Base-by-base conservation (phyloP, 2,797 vertebrate genomes). In the Amblyopsis hoosieri region DNA sequence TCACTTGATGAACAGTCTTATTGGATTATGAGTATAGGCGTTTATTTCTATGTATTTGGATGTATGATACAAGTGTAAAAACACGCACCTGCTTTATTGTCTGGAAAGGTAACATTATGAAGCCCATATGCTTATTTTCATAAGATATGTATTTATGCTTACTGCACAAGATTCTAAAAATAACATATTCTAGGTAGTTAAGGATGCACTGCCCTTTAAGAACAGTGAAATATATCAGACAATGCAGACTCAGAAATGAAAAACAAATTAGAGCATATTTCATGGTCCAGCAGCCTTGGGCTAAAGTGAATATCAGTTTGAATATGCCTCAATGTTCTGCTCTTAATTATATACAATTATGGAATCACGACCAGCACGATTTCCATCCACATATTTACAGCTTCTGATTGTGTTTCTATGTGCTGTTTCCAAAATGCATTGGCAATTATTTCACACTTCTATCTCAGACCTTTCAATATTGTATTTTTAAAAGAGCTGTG, bases 381-480 rank as follows among this genome's bases (percentile, higher is more conserved):
- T 53, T 51, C 11, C 50, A 54, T 67, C 17, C 5, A 23, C 23
- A 12, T 45, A 48, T 58, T 12, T 31, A 49, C 13, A 54, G 10
- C 29, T 53, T 23, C 29, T 19, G 19, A 53, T 45, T 64, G 29
- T 52, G 31, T 71, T 73, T 46, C 45, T 58, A 29, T 52, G 14
- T 37, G 12, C 12, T 53, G 63, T 3, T 9, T 64, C 31, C 45
- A 4, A 15, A 12, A n/a, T 31, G 60, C 14, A 60, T 5, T 45
- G 14, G 49, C 51, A 56, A 54, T 66, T 49, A 62, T 53, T 58
- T 23, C 17, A 45, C 29, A 17, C 13, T 55, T 29, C 46, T 56
- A 60, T 79, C 64, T 71, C 45, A 49, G 57, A 72, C 50, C 57
- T 62, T 62, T 70, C 23, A 54, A 17, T 74, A 79, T 57, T 60